phyloP scores from a whole-genome alignment of 2,888 invertebrate genomes.

The Malacosoma neustria region DNA sequence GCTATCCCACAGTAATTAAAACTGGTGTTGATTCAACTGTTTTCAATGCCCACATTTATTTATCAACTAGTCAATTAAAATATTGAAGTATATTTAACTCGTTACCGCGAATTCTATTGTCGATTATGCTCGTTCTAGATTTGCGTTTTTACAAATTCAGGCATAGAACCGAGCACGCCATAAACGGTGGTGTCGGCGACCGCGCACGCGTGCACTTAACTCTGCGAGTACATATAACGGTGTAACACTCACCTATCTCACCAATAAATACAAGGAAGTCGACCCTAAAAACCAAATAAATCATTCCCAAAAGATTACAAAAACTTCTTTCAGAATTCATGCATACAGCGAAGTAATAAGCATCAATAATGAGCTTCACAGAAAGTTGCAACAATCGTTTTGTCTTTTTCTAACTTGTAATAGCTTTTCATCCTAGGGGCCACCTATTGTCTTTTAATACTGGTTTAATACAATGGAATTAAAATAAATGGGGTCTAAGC shows the following conservation, averaged over 20 bases:
- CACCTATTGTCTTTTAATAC: not conserved
- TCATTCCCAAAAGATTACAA: not conserved
- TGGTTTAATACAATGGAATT: not conserved
- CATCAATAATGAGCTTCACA: constrained; percentile 21
- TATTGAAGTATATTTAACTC: no score
- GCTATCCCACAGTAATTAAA: no score
- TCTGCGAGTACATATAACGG: constrained; percentile 61
- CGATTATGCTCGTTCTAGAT: no score
- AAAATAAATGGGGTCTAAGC: not conserved
- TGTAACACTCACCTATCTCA: constrained; percentile 36
- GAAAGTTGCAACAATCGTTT: constrained; percentile 11
- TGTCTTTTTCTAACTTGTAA: constrained; percentile 9
- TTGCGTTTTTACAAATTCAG: not conserved
- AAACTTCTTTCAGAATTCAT: not conserved
- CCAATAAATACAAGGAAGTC: constrained; percentile 15
- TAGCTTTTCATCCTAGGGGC: constrained; percentile 12
- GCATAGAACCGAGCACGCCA: constrained; percentile 26
- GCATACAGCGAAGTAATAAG: constrained; percentile 19
- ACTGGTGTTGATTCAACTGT: no score
- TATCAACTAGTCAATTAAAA: no score
- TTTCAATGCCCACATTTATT: no score
- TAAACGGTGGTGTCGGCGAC: constrained; percentile 59
- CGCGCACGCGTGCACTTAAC: constrained; percentile 65
- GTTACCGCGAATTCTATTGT: no score
- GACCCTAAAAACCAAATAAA: constrained; percentile 5